Conservation (phyloP, 2,113 vertebrate genomes). For the Cochlearius cochlearius region DNA sequence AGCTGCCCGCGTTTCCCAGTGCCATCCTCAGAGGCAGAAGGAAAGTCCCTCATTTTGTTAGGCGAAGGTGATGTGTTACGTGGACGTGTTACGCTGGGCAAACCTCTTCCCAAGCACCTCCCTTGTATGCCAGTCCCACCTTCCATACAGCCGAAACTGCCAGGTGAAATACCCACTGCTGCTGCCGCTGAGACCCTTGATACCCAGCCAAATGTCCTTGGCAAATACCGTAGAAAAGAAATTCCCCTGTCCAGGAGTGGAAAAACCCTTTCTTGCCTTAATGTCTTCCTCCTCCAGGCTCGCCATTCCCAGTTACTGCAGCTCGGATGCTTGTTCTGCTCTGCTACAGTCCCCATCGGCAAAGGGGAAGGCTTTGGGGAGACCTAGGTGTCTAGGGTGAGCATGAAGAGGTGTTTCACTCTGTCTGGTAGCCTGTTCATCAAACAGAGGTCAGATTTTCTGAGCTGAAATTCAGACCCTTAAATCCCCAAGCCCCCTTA, state of each 20-base stretch:
- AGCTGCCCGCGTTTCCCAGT: background rate
- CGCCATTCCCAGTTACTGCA: background rate
- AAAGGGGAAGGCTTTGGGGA: background rate
- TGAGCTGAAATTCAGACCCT: background rate
- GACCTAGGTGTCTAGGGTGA: background rate
- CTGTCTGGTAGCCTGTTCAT: rapidly evolving
- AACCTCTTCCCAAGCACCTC: background rate
- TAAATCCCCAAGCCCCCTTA: background rate
- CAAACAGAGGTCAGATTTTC: background rate
- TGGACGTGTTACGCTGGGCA: background rate
- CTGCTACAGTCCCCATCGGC: rapidly evolving
- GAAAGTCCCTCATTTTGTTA: background rate
- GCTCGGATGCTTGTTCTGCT: background rate
- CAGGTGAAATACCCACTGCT: background rate
- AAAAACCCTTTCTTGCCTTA: background rate
- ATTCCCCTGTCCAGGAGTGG: background rate
- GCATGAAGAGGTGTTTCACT: background rate
- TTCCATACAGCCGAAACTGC: background rate
- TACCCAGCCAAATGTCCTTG: background rate
- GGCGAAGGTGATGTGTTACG: rapidly evolving
- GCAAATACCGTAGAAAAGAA: background rate
- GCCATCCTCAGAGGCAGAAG: background rate
- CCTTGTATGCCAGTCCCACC: background rate
- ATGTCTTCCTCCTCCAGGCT: background rate
- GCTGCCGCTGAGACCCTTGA: rapidly evolving